These are phyloP conservation scores for Chelonus insularis DNA, from an alignment of 1,140 invertebrate species.

Conservation along the genomic window DNA sequence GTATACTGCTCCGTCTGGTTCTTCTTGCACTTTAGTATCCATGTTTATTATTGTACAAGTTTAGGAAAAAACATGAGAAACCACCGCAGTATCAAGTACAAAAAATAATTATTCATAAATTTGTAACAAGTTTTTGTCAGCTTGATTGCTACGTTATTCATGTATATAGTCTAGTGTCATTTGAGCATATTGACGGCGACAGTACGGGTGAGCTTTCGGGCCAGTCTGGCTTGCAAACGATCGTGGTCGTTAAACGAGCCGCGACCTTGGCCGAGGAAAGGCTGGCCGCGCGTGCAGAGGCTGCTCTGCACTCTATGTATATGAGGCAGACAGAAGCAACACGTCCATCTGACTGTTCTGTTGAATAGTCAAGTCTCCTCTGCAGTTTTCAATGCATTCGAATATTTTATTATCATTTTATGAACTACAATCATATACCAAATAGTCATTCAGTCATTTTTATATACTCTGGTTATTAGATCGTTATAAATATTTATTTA, in stretches of 20 bases:
- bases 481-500: too few species aligned
- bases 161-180: not conserved
- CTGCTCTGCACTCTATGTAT: conserved; percentile 3
- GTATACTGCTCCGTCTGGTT: conserved; percentile 3
- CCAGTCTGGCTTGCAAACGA: conserved; percentile 38
- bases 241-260: conserved; percentile 34
- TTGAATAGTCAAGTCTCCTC: not conserved
- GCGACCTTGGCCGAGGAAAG: conserved; percentile 41
- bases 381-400: not conserved
- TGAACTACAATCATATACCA: too few species aligned
- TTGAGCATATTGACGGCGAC: not conserved
- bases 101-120: conserved; percentile 9
- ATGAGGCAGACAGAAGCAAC: not conserved
- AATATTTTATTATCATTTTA: too few species aligned
- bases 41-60: conserved; percentile 21
- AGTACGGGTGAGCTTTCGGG: conserved; percentile 10
- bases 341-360: not conserved
- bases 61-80: conserved; percentile 8
- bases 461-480: too few species aligned
- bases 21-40: not conserved
- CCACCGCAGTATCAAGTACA: not conserved
- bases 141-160: too few species aligned
- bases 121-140: not conserved
- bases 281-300: conserved; percentile 29
- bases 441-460: too few species aligned